Evolutionary conservation across 64 coral and sea anemone species (phyloP).

Genomic region (Pocillopora verrucosa): DNA sequence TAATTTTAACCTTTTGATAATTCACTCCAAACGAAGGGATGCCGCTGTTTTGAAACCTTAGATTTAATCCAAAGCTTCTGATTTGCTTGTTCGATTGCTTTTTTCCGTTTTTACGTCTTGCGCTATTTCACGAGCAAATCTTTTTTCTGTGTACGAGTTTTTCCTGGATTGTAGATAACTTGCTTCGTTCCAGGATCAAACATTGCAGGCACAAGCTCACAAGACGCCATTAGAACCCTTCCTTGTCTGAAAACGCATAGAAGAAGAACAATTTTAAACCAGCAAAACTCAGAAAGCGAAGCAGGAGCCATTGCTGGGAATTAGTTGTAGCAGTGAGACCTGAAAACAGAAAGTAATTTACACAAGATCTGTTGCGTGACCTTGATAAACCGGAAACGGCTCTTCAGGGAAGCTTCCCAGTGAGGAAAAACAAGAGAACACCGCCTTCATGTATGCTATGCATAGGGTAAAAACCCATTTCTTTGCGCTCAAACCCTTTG

Average conservation of each 20-base stretch:
- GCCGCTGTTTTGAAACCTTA: not conserved
- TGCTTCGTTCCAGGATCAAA: conserved; percentile 44
- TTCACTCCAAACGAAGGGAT: not conserved
- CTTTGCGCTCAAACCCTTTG: too few relatives aligned
- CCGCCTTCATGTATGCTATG: too few relatives aligned
- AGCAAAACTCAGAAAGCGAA: not conserved
- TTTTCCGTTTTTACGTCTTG: conserved; percentile 12
- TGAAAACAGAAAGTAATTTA: too few relatives aligned
- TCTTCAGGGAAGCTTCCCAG: too few relatives aligned
- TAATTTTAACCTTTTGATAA: conserved; percentile 6
- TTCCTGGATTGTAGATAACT: conserved; percentile 7
- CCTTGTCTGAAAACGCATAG: not conserved
- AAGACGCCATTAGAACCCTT: not conserved
- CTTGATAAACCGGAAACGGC: too few relatives aligned
- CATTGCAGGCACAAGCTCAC: conserved; percentile 22
- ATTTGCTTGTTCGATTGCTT: conserved; percentile 1
- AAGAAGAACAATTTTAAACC: not conserved
- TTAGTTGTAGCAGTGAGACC: too few relatives aligned
- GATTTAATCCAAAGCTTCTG: not conserved
- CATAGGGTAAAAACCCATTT: too few relatives aligned
- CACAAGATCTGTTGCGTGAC: too few relatives aligned
- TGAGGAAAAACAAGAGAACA: too few relatives aligned
- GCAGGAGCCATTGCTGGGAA: not conserved
- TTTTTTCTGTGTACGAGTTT: conserved; percentile 4
- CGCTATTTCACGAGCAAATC: conserved; percentile 33